Evolutionary conservation across 2,888 invertebrate genomes (phyloP).

Genomic region (Lycaena phlaeas): DNA sequence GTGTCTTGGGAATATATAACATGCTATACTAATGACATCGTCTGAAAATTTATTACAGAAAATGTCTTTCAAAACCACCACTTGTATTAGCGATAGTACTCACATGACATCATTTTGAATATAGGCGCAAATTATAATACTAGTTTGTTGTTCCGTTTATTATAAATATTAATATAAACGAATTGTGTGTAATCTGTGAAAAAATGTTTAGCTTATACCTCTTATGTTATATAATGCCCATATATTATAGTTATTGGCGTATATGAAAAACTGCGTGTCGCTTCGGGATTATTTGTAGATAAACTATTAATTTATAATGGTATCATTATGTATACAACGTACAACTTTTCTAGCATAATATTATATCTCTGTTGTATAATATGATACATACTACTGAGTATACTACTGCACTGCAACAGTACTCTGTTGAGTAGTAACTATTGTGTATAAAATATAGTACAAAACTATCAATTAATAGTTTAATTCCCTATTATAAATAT

Average conservation of each 20-base stretch:
- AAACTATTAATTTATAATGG: too few relatives aligned
- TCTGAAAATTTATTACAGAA: background rate
- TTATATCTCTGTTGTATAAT: too few relatives aligned
- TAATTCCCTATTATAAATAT: too few relatives aligned
- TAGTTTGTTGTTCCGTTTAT: slow-evolving; percentile 47
- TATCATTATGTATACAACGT: too few relatives aligned
- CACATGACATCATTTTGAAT: slow-evolving; percentile 50
- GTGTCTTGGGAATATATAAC: background rate
- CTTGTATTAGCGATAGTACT: slow-evolving; percentile 31
- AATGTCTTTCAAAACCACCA: slow-evolving; percentile 1
- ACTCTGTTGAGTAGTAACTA: too few relatives aligned
- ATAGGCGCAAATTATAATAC: slow-evolving; percentile 50
- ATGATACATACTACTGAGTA: too few relatives aligned
- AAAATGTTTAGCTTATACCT: background rate
- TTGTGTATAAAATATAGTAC: too few relatives aligned
- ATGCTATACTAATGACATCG: background rate
- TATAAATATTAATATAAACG: slow-evolving; percentile 30
- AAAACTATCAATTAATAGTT: too few relatives aligned
- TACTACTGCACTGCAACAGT: too few relatives aligned
- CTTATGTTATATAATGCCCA: background rate
- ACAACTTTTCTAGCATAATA: too few relatives aligned
- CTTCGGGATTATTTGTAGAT: too few relatives aligned
- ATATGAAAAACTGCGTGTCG: too few relatives aligned
- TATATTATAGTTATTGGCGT: background rate
- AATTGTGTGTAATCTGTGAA: background rate